Evolutionary conservation across 2,888 invertebrate genomes (phyloP).

Genomic region (Cephus nigrinus): DNA sequence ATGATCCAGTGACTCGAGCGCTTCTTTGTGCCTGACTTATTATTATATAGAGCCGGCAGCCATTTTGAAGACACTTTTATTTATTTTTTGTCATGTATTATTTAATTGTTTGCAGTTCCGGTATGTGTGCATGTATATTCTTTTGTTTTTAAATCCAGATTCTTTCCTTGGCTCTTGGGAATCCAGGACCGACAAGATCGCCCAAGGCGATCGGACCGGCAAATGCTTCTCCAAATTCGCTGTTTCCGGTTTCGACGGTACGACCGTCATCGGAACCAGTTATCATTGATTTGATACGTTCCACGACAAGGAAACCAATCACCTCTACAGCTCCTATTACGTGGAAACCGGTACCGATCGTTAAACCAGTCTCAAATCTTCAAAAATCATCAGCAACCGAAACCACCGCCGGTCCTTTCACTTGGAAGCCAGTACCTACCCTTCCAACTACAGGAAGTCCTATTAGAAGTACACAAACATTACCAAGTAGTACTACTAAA

Average conservation of each 20-base stretch:
- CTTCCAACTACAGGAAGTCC: conserved; percentile 23
- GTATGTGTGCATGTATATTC: no score
- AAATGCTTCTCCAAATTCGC: conserved; percentile 43
- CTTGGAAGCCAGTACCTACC: conserved; percentile 34
- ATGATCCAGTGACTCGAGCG: conserved; percentile 24
- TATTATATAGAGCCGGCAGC: conserved; percentile 14
- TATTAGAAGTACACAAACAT: conserved; percentile 5
- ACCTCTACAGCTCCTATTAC: conserved; percentile 27
- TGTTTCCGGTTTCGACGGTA: conserved; percentile 22
- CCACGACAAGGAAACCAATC: conserved; percentile 35
- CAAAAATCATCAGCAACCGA: not conserved
- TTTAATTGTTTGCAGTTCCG: no score
- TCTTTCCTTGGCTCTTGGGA: conserved; percentile 54
- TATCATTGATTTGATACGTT: conserved; percentile 50
- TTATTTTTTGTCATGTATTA: no score
- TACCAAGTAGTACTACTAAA: conserved; percentile 20
- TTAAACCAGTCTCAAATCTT: not conserved
- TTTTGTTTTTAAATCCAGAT: conserved; percentile 43
- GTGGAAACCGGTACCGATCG: conserved; percentile 27
- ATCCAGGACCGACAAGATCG: conserved; percentile 54
- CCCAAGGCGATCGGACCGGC: conserved; percentile 55
- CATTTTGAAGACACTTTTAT: conserved; percentile 17
- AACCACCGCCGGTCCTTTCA: conserved; percentile 29
- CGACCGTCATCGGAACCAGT: conserved; percentile 43
- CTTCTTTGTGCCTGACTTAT: conserved; percentile 18